Conservation (phyloP, 2,888 invertebrate genomes). For the Labia minor region DNA sequence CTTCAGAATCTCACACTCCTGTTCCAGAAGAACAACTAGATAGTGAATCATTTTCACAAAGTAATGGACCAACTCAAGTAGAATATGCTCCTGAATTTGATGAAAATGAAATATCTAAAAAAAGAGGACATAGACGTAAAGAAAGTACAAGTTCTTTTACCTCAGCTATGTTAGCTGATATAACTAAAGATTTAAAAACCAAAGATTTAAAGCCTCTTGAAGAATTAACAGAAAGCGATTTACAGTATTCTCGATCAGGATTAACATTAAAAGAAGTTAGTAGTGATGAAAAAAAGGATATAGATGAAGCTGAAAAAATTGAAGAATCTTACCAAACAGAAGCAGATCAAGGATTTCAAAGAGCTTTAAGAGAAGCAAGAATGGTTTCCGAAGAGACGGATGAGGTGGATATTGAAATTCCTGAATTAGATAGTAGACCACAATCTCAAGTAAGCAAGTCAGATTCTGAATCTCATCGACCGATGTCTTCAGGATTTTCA, state of each 20-base stretch:
- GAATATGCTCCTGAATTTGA: slow-evolving; percentile 42
- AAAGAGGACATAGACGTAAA: slow-evolving; percentile 42
- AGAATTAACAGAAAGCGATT: slow-evolving; percentile 36
- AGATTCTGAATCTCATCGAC: slow-evolving; percentile 34
- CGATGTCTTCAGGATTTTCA: slow-evolving; percentile 35
- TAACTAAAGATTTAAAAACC: slow-evolving; percentile 31
- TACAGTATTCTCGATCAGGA: slow-evolving; percentile 30
- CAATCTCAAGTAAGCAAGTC: slow-evolving; percentile 35
- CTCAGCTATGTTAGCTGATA: slow-evolving; percentile 29
- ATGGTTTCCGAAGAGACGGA: slow-evolving; percentile 34
- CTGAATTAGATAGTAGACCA: slow-evolving; percentile 39
- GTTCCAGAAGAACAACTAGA: slow-evolving; percentile 27
- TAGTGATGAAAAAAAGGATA: slow-evolving; percentile 39
- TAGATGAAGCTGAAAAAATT: slow-evolving; percentile 36
- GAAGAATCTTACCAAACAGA: slow-evolving; percentile 38
- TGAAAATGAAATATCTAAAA: slow-evolving; percentile 33
- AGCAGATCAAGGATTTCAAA: slow-evolving; percentile 38
- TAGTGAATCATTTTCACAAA: slow-evolving; percentile 25
- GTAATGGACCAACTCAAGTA: slow-evolving; percentile 43
- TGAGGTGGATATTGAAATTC: slow-evolving; percentile 33
- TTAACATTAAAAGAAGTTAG: slow-evolving; percentile 38
- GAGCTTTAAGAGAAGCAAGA: slow-evolving; percentile 36
- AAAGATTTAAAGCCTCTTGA: slow-evolving; percentile 26
- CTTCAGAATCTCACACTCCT: slow-evolving; percentile 36
- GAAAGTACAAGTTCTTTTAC: slow-evolving; percentile 42